Conservation (phyloP, 2,888 invertebrate genomes). For the Deladenus siricidicola region DNA sequence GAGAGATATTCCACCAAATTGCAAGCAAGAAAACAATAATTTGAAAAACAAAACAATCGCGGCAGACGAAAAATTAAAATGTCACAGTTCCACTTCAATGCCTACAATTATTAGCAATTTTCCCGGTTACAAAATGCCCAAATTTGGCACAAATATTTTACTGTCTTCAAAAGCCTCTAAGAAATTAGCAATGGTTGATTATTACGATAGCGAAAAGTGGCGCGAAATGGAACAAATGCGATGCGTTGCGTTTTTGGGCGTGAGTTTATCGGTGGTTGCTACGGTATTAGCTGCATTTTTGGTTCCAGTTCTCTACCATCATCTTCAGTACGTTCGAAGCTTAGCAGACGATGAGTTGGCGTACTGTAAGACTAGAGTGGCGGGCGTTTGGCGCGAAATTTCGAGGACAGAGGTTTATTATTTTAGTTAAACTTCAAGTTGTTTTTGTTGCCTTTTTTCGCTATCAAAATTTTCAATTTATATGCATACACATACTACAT, state of each 20-base stretch:
- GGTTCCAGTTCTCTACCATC: conserved; percentile 17
- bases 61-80: too few relatives aligned
- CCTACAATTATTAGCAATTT: too few relatives aligned
- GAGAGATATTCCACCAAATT: too few relatives aligned
- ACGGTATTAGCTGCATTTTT: conserved; percentile 15
- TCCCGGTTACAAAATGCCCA: too few relatives aligned
- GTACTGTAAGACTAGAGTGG: conserved; percentile 5
- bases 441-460: neutral
- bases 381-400: conserved; percentile 9
- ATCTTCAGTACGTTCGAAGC: conserved; percentile 18
- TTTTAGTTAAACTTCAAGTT: neutral
- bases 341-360: conserved; percentile 15
- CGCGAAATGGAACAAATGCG: conserved; percentile 9
- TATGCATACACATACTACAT: neutral
- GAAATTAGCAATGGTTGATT: too few relatives aligned
- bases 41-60: too few relatives aligned
- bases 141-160: too few relatives aligned
- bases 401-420: conserved; percentile 7
- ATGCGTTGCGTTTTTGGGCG: conserved; percentile 15
- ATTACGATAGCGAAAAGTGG: neutral
- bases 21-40: too few relatives aligned
- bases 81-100: too few relatives aligned
- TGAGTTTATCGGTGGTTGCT: conserved; percentile 16
- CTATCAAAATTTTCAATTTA: neutral
- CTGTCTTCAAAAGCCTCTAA: too few relatives aligned